Evolutionary conservation across 2,888 invertebrate genomes (phyloP).

Genomic region (Helicoverpa assulta): DNA sequence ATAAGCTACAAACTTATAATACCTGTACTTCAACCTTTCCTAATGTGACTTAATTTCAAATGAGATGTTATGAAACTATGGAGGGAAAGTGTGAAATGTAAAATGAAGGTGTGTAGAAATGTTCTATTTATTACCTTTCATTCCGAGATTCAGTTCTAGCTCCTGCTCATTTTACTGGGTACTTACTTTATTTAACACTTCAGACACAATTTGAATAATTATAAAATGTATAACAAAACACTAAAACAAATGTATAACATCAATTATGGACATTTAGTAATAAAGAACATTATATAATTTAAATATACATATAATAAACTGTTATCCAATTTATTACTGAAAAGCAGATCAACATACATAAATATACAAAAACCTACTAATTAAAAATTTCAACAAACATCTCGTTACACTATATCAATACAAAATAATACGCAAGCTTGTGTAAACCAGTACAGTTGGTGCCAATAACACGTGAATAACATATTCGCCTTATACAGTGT

Average conservation of each 20-base stretch:
- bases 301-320: conserved; percentile 33
- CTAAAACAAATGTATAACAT: conserved; percentile 47
- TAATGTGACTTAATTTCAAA: too few species aligned
- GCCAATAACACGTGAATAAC: conserved; percentile 32
- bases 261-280: conserved; percentile 34
- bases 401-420: conserved; percentile 34
- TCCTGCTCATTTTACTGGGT: too few species aligned
- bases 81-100: too few species aligned
- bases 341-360: conserved; percentile 58
- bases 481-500: conserved; percentile 23
- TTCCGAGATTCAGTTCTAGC: too few species aligned
- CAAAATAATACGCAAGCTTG: conserved; percentile 50
- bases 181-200: conserved; percentile 13
- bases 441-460: conserved; percentile 54
- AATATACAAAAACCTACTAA: conserved; percentile 35
- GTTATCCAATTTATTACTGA: conserved; percentile 37
- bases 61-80: too few species aligned
- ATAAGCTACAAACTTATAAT: too few species aligned
- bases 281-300: conserved; percentile 39
- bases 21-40: too few species aligned
- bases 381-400: conserved; percentile 34
- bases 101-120: too few species aligned
- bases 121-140: too few species aligned
- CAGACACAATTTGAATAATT: conserved; percentile 45
- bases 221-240: conserved; percentile 45